Evolutionary conservation across 2,797 vertebrate species (phyloP), one percentile per base, ranked within the genome.

Genomic region (Lepus oiostolus): DNA sequence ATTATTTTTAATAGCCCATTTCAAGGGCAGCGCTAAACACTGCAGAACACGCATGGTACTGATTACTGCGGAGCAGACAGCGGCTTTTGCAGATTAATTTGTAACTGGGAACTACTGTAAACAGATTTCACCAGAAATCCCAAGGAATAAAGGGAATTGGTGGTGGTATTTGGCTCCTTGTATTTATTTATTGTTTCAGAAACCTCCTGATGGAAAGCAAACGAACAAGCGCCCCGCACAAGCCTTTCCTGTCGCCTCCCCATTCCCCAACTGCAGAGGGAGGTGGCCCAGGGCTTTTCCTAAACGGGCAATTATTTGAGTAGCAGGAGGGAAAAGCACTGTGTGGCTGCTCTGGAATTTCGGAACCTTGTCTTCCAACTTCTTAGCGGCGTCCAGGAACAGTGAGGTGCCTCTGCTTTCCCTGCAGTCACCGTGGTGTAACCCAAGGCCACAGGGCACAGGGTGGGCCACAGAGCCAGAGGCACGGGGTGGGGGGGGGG

Each of bases 1-100:
- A 97, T 97, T 96, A 96, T 97, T 97, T 97, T 96, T 97, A 97
- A 98, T 89, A 97, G 97, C 94, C 96, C 95, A 81, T 96, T 96
- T 95, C 95, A 96, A 97, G 97, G 94, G 97, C 89, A 63, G 94
- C 24, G 94, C 92, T 97, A 89, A 96, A 88, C 85, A 81, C 95
- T 65, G 71, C 80, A 93, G 88, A 96, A 91, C 92, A 68, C 0
- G 97, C 93, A 83, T 96, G 97, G 77, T 96, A 82, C 93, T 91
- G 84, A 96, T 96, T 95, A 93, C 96, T 86, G 85, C 75, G 42
- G 54, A 94, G 95, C 95, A 95, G 95, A 97, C 92, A 96, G 89
- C 54, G 68, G 89, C 74, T 95, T 96, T 94, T 97, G 88, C 88
- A 96, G 97, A 95, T 97, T 97, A 96, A 96, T 97, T 95, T 96